Base-by-base conservation (phyloP, 2,113 vertebrate species). In the Megaleporinus macrocephalus region DNA sequence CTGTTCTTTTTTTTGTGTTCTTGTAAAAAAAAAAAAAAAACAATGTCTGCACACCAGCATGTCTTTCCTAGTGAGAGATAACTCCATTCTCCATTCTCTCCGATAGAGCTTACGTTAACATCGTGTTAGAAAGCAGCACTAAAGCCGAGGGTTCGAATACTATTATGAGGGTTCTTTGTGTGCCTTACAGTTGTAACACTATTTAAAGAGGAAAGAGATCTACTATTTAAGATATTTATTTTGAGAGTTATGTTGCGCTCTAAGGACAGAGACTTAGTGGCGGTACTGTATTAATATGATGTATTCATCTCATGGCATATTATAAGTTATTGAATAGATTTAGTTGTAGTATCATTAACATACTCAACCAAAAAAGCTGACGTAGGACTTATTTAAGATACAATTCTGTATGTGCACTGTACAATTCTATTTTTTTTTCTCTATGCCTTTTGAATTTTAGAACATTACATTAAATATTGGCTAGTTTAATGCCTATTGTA, bases 301-400 rank as follows among this genome's bases (percentile, higher is more conserved):
- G 96, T 98, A 97, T 96, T 99, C 98, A 99, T 99, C 98, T 99
- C 98, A 99, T 97, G 96, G 96, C 95, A 97, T 94, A 93, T 90
- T 93, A 93, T 98, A 99, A 99, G 96, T 99, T 99, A 99, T 99
- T 98, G 94, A 97, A 93, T 97, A 98, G 96, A 91, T 95, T 90
- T 93, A 92, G 89, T 90, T 89, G 84, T 90, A 90, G 93, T 97
- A 97, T 95, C 93, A 96, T 94, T 97, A 97, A 98, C 95, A 96
- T 97, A 95, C 96, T 96, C 95, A 97, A 96, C 95, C 95, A 94
- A 97, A 97, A 93, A 96, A 95, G 95, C 96, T 96, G 93, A 95
- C 94, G 84, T 96, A 96, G 94, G 93, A 96, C 94, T 96, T 98
- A 97, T 99, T 98, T 98, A 97, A 97, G 88, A 93, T 89, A 89